Conservation (phyloP, 1,140 invertebrate species). For the Drosophila baimaii region DNA sequence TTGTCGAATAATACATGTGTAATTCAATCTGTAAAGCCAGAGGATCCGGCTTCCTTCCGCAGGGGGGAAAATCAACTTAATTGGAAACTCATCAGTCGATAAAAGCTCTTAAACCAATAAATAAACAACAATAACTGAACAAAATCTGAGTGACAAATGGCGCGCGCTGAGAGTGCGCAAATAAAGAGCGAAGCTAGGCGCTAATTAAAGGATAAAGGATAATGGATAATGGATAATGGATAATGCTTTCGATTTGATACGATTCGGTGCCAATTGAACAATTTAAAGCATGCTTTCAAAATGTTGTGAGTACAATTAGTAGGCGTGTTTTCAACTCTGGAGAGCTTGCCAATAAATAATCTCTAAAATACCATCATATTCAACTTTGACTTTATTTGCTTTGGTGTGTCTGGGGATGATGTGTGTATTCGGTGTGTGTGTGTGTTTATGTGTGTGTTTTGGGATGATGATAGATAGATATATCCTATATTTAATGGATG, state of each 20-base stretch:
- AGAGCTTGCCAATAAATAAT: conserved; percentile 48
- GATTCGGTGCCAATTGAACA: conserved; percentile 69
- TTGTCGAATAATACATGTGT: conserved; percentile 28
- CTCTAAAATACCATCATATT: conserved; percentile 54
- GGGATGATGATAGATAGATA: background rate
- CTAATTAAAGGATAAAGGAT: conserved; percentile 44
- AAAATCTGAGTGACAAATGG: conserved; percentile 18
- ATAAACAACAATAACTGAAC: conserved; percentile 45
- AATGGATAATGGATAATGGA: too few relatives aligned
- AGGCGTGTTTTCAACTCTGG: conserved; percentile 13
- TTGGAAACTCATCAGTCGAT: conserved; percentile 59
- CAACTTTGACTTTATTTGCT: conserved; percentile 24
- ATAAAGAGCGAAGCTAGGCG: conserved; percentile 38
- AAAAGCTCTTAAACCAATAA: conserved; percentile 71
- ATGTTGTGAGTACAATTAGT: conserved; percentile 48
- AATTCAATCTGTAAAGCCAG: conserved; percentile 29
- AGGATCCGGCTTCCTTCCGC: background rate
- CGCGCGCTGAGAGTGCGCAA: conserved; percentile 24
- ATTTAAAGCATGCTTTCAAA: conserved; percentile 69
- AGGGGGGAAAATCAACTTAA: conserved; percentile 38
- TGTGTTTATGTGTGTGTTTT: background rate
- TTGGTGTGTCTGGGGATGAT: background rate
- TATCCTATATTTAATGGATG: conserved; percentile 12
- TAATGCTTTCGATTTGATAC: conserved; percentile 24
- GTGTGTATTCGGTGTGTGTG: background rate